Evolutionary conservation across 1,140 invertebrate species (phyloP), one percentile per base, ranked within the genome.

Genomic region (Pomacea maculata): DNA sequence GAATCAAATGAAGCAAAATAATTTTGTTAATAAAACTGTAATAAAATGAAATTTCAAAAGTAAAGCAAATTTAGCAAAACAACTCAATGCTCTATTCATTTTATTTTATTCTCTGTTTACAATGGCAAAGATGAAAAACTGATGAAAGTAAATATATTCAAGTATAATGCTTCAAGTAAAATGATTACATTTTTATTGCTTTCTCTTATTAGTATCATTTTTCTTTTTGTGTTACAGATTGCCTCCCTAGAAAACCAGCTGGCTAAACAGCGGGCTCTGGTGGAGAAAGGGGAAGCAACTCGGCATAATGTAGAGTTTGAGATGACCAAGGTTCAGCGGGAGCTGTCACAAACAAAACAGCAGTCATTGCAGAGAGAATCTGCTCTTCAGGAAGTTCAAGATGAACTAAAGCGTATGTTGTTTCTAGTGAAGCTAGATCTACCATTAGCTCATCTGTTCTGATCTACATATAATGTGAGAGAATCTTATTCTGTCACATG

Each of bases 281-380:
- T 89, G 6, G 88, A 89, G 83, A 88, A 88, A 81, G 85, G 85
- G 14, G 86, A 87, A 73, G 88, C 87, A 17, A 79, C 71, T 8
- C 79, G 86, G 19, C 88, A 89, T 68, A 87, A 86, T 75, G 61
- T 88, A n/a, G 88, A 89, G 79, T 89, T 84, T 86, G 88, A 89
- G 81, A 73, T 89, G 76, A 85, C 87, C 61, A 87, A 87, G 74
- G 77, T 81, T 12, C 84, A 83, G 63, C 74, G 85, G 55, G 86
- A 89, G 55, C n/a, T 86, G 5, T 84, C 81, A 61, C 84, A 86
- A 45, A 82, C 85, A 54, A 86, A 83, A 75, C 85, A 86, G 34
- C 68, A 75, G 10, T 65, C 71, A 21, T 64, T 75, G 55, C 84
- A 89, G 54, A 86, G 82, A 74, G 86, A 87, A 78, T 57, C 80